A percentile compares a stretch with the other conserved stretches of the same genome.
Conservation (phyloP, 2,113 vertebrate species). For the Pituophis catenifer region DNA sequence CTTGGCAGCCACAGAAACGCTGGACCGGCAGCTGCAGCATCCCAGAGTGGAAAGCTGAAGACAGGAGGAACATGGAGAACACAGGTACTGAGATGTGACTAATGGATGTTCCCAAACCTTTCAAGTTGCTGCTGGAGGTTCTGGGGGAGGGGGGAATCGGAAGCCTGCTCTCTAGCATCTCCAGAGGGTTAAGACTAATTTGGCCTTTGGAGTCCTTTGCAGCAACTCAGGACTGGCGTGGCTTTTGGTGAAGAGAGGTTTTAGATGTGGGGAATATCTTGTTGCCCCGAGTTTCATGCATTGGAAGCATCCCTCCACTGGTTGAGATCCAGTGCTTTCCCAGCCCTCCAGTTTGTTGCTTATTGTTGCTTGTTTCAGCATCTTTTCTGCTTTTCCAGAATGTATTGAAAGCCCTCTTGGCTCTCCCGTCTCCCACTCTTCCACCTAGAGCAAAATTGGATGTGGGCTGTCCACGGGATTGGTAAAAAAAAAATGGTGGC, state of each 20-base stretch:
- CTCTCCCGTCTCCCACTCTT: not conserved
- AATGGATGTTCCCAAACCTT: not conserved
- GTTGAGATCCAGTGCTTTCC: not conserved
- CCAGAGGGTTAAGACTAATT: not conserved
- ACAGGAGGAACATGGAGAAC: constrained; percentile 69
- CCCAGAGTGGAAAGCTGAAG: constrained; percentile 10
- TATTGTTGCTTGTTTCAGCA: not conserved
- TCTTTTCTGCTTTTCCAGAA: not conserved
- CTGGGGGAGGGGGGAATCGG: not conserved
- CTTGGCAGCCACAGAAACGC: constrained; percentile 22
- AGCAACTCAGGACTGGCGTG: not conserved
- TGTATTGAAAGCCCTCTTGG: not conserved
- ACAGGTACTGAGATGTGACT: constrained; percentile 51
- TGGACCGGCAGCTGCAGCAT: constrained; percentile 22
- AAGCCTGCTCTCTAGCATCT: not conserved
- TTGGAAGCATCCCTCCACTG: not conserved
- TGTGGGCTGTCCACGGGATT: not conserved
- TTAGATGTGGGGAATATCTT: not conserved
- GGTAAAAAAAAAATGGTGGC: not conserved
- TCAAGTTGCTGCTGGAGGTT: not conserved
- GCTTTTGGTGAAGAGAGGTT: not conserved
- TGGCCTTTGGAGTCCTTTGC: not conserved
- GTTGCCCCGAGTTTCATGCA: not conserved
- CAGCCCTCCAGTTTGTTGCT: not conserved
- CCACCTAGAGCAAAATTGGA: not conserved